A percentile compares a stretch with the other conserved stretches of the same genome.
Conservation (phyloP, 92 coral and sea anemone genomes). For the Palythoa caribaeorum region DNA sequence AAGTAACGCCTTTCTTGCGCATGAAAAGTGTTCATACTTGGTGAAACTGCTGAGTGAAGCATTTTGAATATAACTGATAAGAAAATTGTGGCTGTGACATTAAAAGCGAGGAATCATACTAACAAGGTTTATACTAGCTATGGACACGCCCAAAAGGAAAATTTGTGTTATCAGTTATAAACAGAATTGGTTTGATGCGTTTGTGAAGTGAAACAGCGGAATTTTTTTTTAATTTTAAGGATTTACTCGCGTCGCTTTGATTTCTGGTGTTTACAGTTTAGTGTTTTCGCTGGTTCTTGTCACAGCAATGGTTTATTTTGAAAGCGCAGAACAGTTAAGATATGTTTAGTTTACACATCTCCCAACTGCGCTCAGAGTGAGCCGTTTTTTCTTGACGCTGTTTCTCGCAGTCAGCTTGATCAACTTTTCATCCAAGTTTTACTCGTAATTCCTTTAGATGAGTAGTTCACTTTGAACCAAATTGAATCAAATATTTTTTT, state of each 20-base stretch:
- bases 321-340: not conserved
- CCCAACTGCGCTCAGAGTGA: constrained; percentile 35
- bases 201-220: not conserved
- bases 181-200: not conserved
- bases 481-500: constrained; percentile 1
- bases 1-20: too few species aligned
- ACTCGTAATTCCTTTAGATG: constrained; percentile 12
- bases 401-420: constrained; percentile 8
- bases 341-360: constrained; percentile 10
- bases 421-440: not conserved
- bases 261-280: not conserved
- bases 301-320: not conserved
- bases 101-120: too few species aligned
- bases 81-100: not conserved
- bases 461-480: constrained; percentile 6
- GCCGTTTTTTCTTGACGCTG: constrained; percentile 28
- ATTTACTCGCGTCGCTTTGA: not conserved
- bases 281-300: not conserved
- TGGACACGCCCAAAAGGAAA: constrained; percentile 26
- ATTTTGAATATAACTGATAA: not conserved
- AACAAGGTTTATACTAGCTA: not conserved
- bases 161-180: not conserved
- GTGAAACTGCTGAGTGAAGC: not conserved
- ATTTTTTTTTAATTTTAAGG: not conserved
- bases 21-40: too few species aligned